Evolutionary conservation across 1,140 invertebrate species (phyloP).

Genomic region (Hylaeus anthracinus): DNA sequence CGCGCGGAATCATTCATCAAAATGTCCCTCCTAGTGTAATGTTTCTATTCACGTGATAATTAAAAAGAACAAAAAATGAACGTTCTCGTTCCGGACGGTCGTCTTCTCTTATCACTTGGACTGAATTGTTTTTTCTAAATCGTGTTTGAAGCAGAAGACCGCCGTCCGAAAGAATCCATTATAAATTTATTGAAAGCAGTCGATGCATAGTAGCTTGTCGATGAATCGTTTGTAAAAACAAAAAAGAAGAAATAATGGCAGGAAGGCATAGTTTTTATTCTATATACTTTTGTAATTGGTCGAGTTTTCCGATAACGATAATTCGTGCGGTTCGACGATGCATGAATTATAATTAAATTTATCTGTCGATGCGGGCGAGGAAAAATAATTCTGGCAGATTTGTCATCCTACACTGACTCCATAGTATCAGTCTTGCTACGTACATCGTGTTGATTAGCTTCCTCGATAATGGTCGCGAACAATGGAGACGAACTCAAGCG

Average conservation of each 20-base stretch:
- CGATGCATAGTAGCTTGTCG: slow-evolving; percentile 41
- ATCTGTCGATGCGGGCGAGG: slow-evolving; percentile 19
- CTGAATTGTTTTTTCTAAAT: slow-evolving; percentile 38
- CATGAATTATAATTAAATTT: slow-evolving; percentile 15
- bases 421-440: neutral
- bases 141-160: slow-evolving; percentile 22
- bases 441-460: slow-evolving; percentile 24
- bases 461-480: slow-evolving; percentile 44
- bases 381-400: slow-evolving; percentile 1
- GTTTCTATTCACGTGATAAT: slow-evolving; percentile 32
- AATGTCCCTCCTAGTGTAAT: slow-evolving; percentile 41
- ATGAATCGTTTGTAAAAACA: slow-evolving; percentile 47
- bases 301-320: slow-evolving; percentile 30
- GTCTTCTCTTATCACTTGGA: slow-evolving; percentile 35
- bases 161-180: slow-evolving; percentile 28
- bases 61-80: neutral
- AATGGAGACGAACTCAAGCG: slow-evolving; percentile 65
- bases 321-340: slow-evolving; percentile 27
- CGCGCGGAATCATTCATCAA: slow-evolving; percentile 24
- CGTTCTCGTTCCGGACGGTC: slow-evolving; percentile 21
- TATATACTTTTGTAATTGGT: slow-evolving; percentile 58
- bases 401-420: slow-evolving; percentile 24
- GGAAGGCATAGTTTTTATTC: slow-evolving; percentile 51
- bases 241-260: slow-evolving; percentile 16
- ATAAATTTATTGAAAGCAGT: slow-evolving; percentile 37